Evolutionary conservation across 2,797 vertebrate species (phyloP), one percentile per base, ranked within the genome.

Genomic region (Epinephelus awoara): DNA sequence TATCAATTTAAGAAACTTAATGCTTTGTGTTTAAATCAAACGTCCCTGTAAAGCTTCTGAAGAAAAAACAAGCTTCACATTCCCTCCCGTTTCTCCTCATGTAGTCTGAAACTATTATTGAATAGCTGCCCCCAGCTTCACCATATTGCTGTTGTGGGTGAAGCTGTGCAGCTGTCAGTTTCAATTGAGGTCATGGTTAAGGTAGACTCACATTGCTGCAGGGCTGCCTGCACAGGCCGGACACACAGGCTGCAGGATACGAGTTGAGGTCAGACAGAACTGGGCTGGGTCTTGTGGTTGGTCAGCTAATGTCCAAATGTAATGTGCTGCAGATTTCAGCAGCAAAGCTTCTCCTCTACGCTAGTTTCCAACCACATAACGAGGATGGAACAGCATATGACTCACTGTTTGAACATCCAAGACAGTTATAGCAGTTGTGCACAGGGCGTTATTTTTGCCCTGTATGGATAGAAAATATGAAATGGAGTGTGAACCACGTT

Each of bases 151-250:
- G 50, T 57, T 74, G 58, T 57, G 52, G 56, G 57, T 58, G 66
- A 79, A 69, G 72, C 70, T 83, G 42, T 62, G 56, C 80, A 82
- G 79, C 80, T 90, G 92, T 89, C 88, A 52, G 75, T 71, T 84
- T 87, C 71, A 86, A 91, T 90, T 83, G 73, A 83, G 89, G 85
- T 91, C 88, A 85, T 10, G 61, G 75, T 82, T 70, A 84, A 89
- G 90, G 90, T 89, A 67, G 76, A 18, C 68, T 87, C 76, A 59
- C 52, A 57, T 49, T 82, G 89, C 88, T 85, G 65, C 82, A 62
- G 80, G 84, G 72, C 73, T 70, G 55, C 78, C 64, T 72, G 71
- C 13, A 5, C 68, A 80, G 72, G 42, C 72, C 79, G 80, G 42
- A 80, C 57, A 47, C 44, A 34, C 58, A 73, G 56, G 76, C 82